These are phyloP conservation scores for Vanessa atalanta DNA, from an alignment of 1,140 invertebrate species.

Conservation along the genomic window DNA sequence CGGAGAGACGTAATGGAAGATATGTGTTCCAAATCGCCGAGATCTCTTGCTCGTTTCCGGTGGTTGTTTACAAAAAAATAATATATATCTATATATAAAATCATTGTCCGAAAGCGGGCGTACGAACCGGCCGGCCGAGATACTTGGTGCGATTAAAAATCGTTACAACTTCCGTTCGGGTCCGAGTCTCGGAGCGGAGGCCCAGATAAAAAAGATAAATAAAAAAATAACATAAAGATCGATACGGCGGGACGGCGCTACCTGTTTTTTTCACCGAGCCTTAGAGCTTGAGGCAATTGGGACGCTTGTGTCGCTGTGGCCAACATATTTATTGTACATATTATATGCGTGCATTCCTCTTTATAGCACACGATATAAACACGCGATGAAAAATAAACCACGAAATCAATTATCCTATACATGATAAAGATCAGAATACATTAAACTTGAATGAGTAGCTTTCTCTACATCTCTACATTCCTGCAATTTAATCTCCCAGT, in stretches of 20 bases:
- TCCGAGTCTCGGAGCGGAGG: slow-evolving; percentile 63
- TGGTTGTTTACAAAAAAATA: slow-evolving; percentile 75
- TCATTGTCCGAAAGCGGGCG: slow-evolving; percentile 59
- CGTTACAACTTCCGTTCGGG: slow-evolving; percentile 79
- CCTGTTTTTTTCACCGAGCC: slow-evolving; percentile 73
- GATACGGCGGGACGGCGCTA: slow-evolving; percentile 76
- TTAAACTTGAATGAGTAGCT: slow-evolving; percentile 8
- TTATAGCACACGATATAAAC: not conserved
- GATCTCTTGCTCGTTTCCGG: slow-evolving; percentile 72
- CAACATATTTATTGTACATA: slow-evolving; percentile 37
- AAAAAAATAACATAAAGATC: slow-evolving; percentile 80
- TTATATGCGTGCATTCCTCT: slow-evolving; percentile 20
- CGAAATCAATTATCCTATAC: slow-evolving; percentile 11
- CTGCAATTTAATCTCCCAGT: slow-evolving; percentile 11
- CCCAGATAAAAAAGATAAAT: slow-evolving; percentile 78
- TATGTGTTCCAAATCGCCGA: slow-evolving; percentile 70
- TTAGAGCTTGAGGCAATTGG: slow-evolving; percentile 60
- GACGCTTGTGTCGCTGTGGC: slow-evolving; percentile 43
- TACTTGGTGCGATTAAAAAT: slow-evolving; percentile 79
- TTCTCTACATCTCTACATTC: slow-evolving; percentile 12
- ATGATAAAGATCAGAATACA: slow-evolving; percentile 13
- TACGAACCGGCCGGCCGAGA: slow-evolving; percentile 69
- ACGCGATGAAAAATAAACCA: slow-evolving; percentile 2
- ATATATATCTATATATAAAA: slow-evolving; percentile 52
- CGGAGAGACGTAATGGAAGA: slow-evolving; percentile 73